These are phyloP conservation scores for Propithecus deckenii DNA, from an alignment of 2,797 vertebrate genomes.

Conservation along the genomic window DNA sequence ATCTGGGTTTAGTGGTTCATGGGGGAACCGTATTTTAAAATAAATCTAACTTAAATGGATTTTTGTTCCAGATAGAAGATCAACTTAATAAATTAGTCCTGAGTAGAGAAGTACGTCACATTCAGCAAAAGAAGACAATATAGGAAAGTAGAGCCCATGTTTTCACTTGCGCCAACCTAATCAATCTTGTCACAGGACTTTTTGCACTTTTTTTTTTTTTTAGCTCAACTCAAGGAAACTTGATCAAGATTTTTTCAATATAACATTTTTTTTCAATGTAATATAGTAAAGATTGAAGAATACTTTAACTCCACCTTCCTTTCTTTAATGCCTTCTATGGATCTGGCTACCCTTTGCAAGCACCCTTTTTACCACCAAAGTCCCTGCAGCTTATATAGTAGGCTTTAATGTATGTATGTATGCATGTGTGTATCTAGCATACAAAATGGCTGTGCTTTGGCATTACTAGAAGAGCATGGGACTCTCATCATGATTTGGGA, in stretches of 20 bases:
- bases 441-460: neutral
- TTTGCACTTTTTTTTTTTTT: constrained; percentile 50
- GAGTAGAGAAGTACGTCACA: neutral
- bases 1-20: constrained; percentile 27
- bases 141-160: neutral
- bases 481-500: neutral
- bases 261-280: neutral
- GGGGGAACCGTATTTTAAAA: constrained; percentile 16
- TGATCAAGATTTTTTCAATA: neutral
- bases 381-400: neutral
- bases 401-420: neutral
- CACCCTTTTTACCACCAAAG: constrained; percentile 2
- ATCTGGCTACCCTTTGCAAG: neutral
- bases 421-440: neutral
- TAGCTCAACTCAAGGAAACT: constrained; percentile 7
- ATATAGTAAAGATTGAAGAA: neutral
- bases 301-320: neutral
- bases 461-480: neutral
- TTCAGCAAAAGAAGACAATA: constrained; percentile 49
- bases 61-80: neutral
- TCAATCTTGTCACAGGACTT: neutral
- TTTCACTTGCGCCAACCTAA: neutral
- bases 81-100: constrained; percentile 39
- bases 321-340: neutral
- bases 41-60: constrained; percentile 24